Evolutionary conservation across 2,113 vertebrate genomes (phyloP), one percentile per base, ranked within the genome.

Genomic region (Perca fluviatilis): DNA sequence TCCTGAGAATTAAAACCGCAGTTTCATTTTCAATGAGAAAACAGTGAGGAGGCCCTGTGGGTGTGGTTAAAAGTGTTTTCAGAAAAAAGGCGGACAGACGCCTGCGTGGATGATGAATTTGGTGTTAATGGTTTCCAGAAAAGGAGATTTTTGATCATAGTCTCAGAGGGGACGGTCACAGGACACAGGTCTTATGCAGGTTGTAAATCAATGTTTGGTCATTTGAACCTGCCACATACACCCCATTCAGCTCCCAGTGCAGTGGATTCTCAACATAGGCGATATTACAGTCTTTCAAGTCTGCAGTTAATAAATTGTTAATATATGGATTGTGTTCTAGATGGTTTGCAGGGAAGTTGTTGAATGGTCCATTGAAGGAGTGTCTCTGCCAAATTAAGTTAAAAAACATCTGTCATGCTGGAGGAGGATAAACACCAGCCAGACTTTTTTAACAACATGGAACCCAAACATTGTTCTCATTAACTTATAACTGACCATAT

Each of bases 61-160:
- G 83, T 83, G 85, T 92, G 88, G 92, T 91, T 91, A 85, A 80
- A 88, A 75, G 51, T 72, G 50, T 19, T 87, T 85, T 58, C 62
- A 86, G 63, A 67, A 81, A 58, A 84, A 88, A 82, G 60, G 51
- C 80, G 79, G 72, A 54, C 61, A 76, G 63, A 71, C 7, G 27
- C 74, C 23, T 64, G 53, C 70, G 51, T 57, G 73, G 58, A 91
- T 92, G 92, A 93, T 79, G 79, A 92, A 93, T 92, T 91, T 77
- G 54, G 56, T 81, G 68, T 73, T 66, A 83, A 89, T 79, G 36
- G 43, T 88, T 68, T 83, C 71, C 77, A 71, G 76, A 75, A 80
- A 82, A 72, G 70, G 56, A 67, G 43, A 25, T 21, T 57, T 89
- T 92, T 91, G 90, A 93, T 84, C 63, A 61, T 23, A 19, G 54